A percentile compares a stretch with the other conserved stretches of the same genome.
These are phyloP conservation scores for Poeciliopsis prolifica DNA, from an alignment of 2,113 vertebrate species.

Conservation along the genomic window DNA sequence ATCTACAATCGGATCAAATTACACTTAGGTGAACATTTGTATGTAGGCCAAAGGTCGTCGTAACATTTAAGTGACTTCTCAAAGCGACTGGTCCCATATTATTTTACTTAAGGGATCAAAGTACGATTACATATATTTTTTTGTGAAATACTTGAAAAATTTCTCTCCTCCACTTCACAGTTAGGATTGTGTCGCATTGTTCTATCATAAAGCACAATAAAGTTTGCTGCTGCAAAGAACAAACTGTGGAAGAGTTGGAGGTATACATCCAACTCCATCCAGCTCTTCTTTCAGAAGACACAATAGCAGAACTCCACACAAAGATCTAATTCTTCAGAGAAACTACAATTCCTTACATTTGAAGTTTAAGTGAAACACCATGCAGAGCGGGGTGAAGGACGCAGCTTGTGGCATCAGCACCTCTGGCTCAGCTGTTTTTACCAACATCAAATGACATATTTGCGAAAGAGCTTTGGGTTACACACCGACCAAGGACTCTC, in stretches of 20 bases:
- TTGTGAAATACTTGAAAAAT: not conserved
- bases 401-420: conserved; percentile 33
- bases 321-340: not conserved
- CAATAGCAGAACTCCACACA: not conserved
- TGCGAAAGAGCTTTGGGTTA: conserved; percentile 8
- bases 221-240: not conserved
- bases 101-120: not conserved
- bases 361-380: conserved; percentile 26
- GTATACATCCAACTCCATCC: not conserved
- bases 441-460: conserved; percentile 18
- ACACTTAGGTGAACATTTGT: not conserved
- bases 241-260: too few species aligned
- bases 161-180: too few species aligned
- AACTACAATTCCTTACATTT: not conserved
- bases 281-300: not conserved
- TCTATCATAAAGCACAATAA: not conserved
- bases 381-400: conserved; percentile 1
- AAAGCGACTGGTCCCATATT: not conserved
- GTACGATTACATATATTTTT: not conserved
- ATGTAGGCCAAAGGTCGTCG: not conserved
- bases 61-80: not conserved
- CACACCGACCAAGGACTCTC: conserved; percentile 32
- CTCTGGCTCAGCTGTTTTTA: conserved; percentile 32
- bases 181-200: too few species aligned
- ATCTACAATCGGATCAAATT: not conserved